phyloP scores from a whole-genome alignment of 2,797 vertebrate genomes.

The Acipenser ruthenus region DNA sequence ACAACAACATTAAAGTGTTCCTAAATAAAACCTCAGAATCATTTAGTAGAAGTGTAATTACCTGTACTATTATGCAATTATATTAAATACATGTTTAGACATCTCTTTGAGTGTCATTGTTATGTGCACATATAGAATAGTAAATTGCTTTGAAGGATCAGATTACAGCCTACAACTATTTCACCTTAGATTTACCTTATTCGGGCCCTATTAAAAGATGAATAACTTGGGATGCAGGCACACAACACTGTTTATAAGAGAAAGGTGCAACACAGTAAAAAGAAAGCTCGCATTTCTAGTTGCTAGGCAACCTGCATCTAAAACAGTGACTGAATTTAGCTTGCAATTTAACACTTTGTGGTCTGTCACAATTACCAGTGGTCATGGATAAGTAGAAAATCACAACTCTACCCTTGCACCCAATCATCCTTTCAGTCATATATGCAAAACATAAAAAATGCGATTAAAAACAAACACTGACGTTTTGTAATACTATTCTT shows the following conservation, averaged over 20 bases:
- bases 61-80: no score
- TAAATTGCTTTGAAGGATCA: not conserved
- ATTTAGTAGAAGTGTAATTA: no score
- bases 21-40: no score
- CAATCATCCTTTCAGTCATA: not conserved
- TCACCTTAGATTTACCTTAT: not conserved
- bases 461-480: no score
- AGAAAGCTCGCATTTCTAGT: conserved; percentile 49
- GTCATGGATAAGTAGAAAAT: not conserved
- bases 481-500: no score
- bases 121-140: not conserved
- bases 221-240: conserved; percentile 22
- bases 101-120: no score
- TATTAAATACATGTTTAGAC: no score
- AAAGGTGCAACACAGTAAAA: conserved; percentile 48
- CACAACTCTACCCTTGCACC: no score
- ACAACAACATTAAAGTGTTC: no score
- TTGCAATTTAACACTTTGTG: conserved; percentile 52
- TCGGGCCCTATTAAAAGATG: conserved; percentile 5
- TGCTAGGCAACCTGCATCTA: conserved; percentile 57
- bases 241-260: conserved; percentile 32
- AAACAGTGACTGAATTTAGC: conserved; percentile 31
- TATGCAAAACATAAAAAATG: no score
- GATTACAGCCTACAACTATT: not conserved
- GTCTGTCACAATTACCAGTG: conserved; percentile 16